Conservation (phyloP, 2,888 invertebrate species). For the Tetranychus truncatus region DNA sequence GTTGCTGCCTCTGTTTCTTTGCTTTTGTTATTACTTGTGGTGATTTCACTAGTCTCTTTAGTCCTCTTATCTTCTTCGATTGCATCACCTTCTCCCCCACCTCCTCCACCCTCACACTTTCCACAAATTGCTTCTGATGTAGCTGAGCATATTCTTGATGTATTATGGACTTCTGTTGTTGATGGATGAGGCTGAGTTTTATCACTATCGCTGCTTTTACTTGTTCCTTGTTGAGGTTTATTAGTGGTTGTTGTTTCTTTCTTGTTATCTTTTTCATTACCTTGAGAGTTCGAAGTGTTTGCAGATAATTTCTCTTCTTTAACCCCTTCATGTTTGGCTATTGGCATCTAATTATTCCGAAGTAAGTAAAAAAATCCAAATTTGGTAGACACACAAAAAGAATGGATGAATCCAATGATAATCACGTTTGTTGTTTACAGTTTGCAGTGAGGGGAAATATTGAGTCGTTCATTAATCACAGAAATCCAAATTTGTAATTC, state of each 20-base stretch:
- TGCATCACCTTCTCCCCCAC: not conserved
- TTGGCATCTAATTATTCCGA: not conserved
- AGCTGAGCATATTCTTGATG: not conserved
- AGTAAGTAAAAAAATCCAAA: not conserved
- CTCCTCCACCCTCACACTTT: not conserved
- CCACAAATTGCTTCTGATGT: not conserved
- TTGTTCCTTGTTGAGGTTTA: not conserved
- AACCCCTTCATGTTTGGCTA: constrained; percentile 5
- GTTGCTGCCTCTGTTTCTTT: not conserved
- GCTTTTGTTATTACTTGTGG: not conserved
- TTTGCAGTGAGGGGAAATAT: not conserved
- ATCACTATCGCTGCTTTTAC: not conserved
- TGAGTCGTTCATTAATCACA: not conserved
- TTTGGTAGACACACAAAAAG: not conserved
- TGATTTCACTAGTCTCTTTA: not conserved
- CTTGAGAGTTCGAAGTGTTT: not conserved
- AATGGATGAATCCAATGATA: not conserved
- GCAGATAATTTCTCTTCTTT: constrained; percentile 7
- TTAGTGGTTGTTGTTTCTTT: not conserved
- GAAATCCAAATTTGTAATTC: no score
- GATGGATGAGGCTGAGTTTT: not conserved
- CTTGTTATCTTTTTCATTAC: not conserved
- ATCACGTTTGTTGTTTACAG: not conserved
- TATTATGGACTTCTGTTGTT: not conserved
- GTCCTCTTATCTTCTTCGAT: not conserved